Evolutionary conservation across 2,888 invertebrate species (phyloP), one percentile per base, ranked within the genome.

Genomic region (Notodonta ziczac): DNA sequence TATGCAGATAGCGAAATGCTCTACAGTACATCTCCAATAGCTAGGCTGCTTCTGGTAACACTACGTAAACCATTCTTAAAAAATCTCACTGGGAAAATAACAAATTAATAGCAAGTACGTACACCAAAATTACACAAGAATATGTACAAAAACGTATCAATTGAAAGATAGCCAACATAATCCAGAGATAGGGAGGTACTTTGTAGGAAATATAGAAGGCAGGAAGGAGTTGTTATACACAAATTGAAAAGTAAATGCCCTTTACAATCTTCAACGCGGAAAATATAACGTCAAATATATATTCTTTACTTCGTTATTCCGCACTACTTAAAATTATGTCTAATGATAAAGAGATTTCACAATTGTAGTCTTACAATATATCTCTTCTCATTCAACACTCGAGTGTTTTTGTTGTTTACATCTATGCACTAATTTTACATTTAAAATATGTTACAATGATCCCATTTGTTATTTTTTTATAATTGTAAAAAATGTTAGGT

Each of bases 401-500:
- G 77, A 66, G 80, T 83, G 82, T 83, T 86, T 85, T 84, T 73
- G 67, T 73, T 71, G 73, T 75, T 87, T 88, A 88, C 80, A 87
- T 87, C 92, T 93, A 94, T 89, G 87, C 86, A 80, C 91, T 93
- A 93, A 90, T 82, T 87, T 93, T 91, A 91, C 82, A 84, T 88
- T 90, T 90, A 89, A 90, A 91, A 94, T 94, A 94, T 93, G 93
- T 94, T 92, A 93, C 89, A 93, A 88, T 94, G 94, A 85, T 94
- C 94, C 94, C 94, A 90, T 84, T 93, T 94, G 89, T 94, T 94
- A 87, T 86, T 93, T 85, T 76, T 84, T 76, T 73, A 74, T 75
- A 69, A 70, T 68, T 70, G 78, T 83, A 82, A 82, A 82, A 81
- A 82, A 81, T 81, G 79, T 80, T 83, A 81, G 79, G 78, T 85